Conservation (phyloP, 2,113 vertebrate species). For the Notothenia rossii region DNA sequence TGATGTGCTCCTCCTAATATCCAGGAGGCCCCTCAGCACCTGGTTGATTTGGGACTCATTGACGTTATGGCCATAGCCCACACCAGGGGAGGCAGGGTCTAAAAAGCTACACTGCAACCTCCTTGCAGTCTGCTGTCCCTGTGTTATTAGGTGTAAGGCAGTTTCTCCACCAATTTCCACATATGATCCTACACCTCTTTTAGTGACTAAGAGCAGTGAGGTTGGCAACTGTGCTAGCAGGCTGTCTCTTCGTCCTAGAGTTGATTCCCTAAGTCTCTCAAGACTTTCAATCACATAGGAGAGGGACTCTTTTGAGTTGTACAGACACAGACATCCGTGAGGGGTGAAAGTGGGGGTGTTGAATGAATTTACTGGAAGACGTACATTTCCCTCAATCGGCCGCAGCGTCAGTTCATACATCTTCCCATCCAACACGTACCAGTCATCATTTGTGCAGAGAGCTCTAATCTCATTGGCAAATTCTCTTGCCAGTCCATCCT, state of each 20-base stretch:
- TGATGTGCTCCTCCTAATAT: constrained; percentile 88
- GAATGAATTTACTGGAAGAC: constrained; percentile 97
- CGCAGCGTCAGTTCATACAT: constrained; percentile 95
- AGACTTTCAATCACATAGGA: constrained; percentile 96
- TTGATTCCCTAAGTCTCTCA: constrained; percentile 92
- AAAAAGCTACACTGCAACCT: constrained; percentile 94
- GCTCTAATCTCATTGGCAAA: constrained; percentile 97
- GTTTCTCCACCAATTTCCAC: constrained; percentile 92
- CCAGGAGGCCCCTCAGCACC: constrained; percentile 90
- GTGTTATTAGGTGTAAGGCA: constrained; percentile 91
- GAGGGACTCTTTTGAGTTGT: constrained; percentile 97
- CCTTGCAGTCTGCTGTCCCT: constrained; percentile 93
- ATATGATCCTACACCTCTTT: constrained; percentile 88
- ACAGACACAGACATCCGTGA: constrained; percentile 96
- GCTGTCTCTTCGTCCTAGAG: constrained; percentile 89
- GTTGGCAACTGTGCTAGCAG: constrained; percentile 89
- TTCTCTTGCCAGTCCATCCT: constrained; percentile 95
- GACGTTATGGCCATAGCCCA: constrained; percentile 92
- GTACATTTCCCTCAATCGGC: constrained; percentile 96
- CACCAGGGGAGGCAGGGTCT: constrained; percentile 90
- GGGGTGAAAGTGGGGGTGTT: constrained; percentile 95
- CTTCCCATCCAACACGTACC: constrained; percentile 95
- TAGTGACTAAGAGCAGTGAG: constrained; percentile 91
- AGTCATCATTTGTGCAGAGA: constrained; percentile 95
- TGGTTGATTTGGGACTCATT: constrained; percentile 96